Conservation (phyloP, 2,888 invertebrate species). For the Campopleginae sp. region DNA sequence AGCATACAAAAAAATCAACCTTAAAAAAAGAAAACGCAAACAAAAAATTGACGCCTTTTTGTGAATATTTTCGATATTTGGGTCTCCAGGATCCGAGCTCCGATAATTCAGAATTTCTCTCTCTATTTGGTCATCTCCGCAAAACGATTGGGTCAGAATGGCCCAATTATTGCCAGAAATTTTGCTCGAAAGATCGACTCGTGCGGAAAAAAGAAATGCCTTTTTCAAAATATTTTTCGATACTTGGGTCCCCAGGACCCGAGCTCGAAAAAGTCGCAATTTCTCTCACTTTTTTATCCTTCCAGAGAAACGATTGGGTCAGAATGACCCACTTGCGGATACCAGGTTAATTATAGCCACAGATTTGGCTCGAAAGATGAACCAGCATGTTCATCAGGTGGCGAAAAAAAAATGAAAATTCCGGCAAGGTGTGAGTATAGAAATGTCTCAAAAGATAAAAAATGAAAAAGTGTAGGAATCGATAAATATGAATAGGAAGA, state of each 20-base stretch:
- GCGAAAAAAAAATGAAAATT: neutral
- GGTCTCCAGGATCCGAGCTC: no score
- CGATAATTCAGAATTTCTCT: no score
- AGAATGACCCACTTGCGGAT: neutral
- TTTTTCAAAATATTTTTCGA: no score
- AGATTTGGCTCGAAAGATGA: neutral
- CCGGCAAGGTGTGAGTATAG: neutral
- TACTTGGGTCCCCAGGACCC: no score
- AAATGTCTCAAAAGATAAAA: neutral
- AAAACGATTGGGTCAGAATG: neutral
- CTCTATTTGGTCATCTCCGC: neutral
- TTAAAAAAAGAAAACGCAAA: neutral
- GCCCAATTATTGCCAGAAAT: neutral
- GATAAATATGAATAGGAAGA: neutral
- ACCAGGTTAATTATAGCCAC: neutral
- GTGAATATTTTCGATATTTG: no score
- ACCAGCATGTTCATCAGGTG: no score
- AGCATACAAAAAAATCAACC: conserved; percentile 78
- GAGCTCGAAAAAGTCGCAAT: no score
- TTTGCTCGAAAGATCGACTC: neutral
- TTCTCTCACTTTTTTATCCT: neutral
- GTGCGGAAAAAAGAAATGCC: no score
- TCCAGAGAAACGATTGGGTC: neutral
- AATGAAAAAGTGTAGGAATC: neutral
- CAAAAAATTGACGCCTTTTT: no score